Base-by-base conservation (phyloP, 2,888 invertebrate species). In the Phyllotreta cruciferae region DNA sequence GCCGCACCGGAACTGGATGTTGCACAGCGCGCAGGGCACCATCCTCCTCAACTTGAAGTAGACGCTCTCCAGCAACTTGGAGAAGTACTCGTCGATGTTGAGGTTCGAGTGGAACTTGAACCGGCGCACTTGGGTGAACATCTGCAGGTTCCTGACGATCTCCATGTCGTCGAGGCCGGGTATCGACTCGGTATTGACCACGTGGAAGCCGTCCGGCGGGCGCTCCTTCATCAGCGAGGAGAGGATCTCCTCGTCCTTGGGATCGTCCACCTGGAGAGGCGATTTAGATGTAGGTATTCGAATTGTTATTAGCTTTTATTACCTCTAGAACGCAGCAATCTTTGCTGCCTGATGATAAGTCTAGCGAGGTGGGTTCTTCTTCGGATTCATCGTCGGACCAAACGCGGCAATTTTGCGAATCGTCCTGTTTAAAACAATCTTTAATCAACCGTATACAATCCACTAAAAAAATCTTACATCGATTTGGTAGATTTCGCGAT, bases 1-100 rank as follows among this genome's bases (percentile, higher is more conserved):
- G 71, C 94, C 93, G 0, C 96, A 86, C 66, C 90, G 87, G 80
- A 96, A 94, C 73, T 88, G 85, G 36, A 96, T 83, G 78, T 92
- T 88, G 68, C 91, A 90, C 11, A 97, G 83, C 10, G 93, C 92
- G 79, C 93, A 94, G 0, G 96, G 96, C 66, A 90, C 88, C 88
- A 95, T 89, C 9, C 92, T 86, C 8, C 96, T 86, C 73, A 97
- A 83, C 82, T 96, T 97, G 82, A 96, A 96, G 76, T 90, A 92
- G 53, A 96, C 88, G 66, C 90, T 89, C 84, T 90, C 87, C 35
- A 90, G 77, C 56, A 89, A 83, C 70, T 87, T 84, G 66, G 84
- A 83, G 70, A 86, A 85, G 74, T 85, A 84, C 65, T 79, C 79
- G 62, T 81, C 81, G 60, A 82, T 78, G 66, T 79, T 77, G 8